These are phyloP conservation scores for Drosophila buzzatii DNA, from an alignment of 2,888 invertebrate species.

Conservation along the genomic window DNA sequence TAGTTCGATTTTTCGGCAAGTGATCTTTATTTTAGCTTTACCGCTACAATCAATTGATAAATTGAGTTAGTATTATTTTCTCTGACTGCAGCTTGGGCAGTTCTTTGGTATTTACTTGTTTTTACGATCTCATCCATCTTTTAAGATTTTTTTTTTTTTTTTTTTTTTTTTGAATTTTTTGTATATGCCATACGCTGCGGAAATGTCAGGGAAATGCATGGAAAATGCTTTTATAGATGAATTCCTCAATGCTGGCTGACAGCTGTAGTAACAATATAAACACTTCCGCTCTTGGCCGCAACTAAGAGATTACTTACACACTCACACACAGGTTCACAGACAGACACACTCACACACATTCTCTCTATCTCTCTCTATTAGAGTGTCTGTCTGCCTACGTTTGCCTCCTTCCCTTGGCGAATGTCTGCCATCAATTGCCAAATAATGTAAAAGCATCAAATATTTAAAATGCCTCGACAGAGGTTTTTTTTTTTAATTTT, in stretches of 20 bases:
- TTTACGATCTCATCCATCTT: conserved; percentile 25
- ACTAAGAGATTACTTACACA: conserved; percentile 62
- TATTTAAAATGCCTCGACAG: conserved; percentile 72
- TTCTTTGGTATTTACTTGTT: conserved; percentile 10
- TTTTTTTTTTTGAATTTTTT: conserved; percentile 4
- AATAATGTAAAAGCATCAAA: conserved; percentile 76
- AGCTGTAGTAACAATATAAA: conserved; percentile 65
- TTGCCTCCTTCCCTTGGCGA: neutral
- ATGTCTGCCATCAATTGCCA: conserved; percentile 65
- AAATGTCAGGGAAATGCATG: conserved; percentile 78
- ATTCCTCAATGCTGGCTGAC: conserved; percentile 66
- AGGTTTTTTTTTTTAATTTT: conserved; percentile 21
- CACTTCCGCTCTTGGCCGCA: conserved; percentile 60
- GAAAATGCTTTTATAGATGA: conserved; percentile 72
- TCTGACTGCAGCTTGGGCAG: conserved; percentile 28
- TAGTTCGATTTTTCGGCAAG: neutral
- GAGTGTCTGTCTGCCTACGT: conserved; percentile 9
- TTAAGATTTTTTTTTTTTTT: conserved; percentile 12
- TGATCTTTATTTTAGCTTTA: neutral
- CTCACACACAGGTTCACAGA: neutral
- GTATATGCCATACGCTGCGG: conserved; percentile 64
- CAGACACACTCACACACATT: neutral
- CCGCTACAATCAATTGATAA: neutral
- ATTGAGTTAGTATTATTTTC: neutral
- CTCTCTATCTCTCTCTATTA: neutral